These are phyloP conservation scores for Apeltes quadracus DNA, from an alignment of 2,113 vertebrate species.

Conservation along the genomic window DNA sequence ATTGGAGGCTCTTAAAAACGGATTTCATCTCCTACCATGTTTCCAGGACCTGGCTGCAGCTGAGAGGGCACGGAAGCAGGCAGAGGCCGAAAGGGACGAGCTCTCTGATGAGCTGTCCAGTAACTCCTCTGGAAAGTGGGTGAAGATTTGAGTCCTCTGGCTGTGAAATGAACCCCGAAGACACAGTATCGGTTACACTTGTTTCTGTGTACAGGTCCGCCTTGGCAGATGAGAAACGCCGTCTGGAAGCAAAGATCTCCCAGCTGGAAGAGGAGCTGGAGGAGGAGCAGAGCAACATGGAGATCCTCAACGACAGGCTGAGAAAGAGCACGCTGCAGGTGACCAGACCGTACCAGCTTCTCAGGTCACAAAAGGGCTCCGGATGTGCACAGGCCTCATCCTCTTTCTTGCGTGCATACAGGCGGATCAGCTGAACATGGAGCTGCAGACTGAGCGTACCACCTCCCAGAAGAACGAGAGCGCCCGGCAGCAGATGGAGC, in stretches of 20 bases:
- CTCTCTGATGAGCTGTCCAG: conserved; percentile 90
- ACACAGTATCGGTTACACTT: not conserved
- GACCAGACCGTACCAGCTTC: not conserved
- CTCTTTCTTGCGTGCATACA: conserved; percentile 43
- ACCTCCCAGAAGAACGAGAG: conserved; percentile 91
- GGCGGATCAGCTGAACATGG: conserved; percentile 90
- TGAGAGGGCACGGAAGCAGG: conserved; percentile 91
- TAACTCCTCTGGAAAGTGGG: conserved; percentile 88
- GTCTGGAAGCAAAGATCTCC: conserved; percentile 89
- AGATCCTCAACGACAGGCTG: conserved; percentile 89
- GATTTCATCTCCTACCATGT: not conserved
- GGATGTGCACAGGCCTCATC: not conserved
- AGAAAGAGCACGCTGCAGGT: conserved; percentile 94
- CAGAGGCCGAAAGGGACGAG: conserved; percentile 92
- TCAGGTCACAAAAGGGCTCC: not conserved
- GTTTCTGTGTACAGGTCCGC: conserved; percentile 78
- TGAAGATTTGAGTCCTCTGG: not conserved
- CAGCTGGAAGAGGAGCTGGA: conserved; percentile 95
- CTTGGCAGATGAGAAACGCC: conserved; percentile 91
- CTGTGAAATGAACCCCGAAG: conserved; percentile 61
- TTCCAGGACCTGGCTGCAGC: conserved; percentile 90
- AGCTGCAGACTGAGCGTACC: conserved; percentile 88
- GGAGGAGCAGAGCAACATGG: conserved; percentile 91
- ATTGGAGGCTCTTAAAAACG: not conserved
- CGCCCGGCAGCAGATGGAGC: conserved; percentile 90